These are phyloP conservation scores for Oasisia sp. DNA, from an alignment of 2,888 invertebrate genomes.

Conservation along the genomic window DNA sequence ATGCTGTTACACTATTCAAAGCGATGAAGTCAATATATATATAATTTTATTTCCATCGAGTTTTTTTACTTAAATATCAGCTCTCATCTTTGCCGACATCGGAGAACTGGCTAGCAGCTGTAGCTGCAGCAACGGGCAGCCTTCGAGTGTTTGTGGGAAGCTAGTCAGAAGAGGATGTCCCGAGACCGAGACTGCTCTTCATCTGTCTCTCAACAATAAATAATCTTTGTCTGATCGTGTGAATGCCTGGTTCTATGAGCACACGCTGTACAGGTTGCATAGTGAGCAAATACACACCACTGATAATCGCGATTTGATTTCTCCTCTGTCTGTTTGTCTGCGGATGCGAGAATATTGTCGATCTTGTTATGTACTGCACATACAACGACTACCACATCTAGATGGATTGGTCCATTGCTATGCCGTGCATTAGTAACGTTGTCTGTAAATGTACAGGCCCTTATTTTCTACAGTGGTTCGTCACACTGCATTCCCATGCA, in stretches of 20 bases:
- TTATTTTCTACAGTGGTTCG: not conserved
- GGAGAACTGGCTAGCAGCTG: not conserved
- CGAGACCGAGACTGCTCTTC: not conserved
- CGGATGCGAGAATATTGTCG: not conserved
- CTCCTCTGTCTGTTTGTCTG: not conserved
- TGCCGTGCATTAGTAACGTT: not conserved
- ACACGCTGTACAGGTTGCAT: slow-evolving; percentile 13
- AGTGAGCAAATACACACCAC: not conserved
- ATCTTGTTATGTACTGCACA: not conserved
- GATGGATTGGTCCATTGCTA: slow-evolving; percentile 12
- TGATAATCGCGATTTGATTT: not conserved
- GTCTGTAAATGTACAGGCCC: not conserved
- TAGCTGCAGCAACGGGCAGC: not conserved
- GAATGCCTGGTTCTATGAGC: not conserved
- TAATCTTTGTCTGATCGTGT: not conserved
- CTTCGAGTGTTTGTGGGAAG: not conserved
- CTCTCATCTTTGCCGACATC: not conserved
- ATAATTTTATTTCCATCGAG: not conserved
- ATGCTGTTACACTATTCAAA: too few species aligned
- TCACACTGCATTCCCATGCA: not conserved
- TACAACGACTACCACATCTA: not conserved
- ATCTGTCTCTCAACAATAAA: not conserved
- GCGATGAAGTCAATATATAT: not conserved
- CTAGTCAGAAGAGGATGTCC: not conserved
- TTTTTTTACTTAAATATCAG: not conserved